These are phyloP conservation scores for Sthenelais limicola DNA, from an alignment of 2,888 invertebrate species.

Conservation along the genomic window DNA sequence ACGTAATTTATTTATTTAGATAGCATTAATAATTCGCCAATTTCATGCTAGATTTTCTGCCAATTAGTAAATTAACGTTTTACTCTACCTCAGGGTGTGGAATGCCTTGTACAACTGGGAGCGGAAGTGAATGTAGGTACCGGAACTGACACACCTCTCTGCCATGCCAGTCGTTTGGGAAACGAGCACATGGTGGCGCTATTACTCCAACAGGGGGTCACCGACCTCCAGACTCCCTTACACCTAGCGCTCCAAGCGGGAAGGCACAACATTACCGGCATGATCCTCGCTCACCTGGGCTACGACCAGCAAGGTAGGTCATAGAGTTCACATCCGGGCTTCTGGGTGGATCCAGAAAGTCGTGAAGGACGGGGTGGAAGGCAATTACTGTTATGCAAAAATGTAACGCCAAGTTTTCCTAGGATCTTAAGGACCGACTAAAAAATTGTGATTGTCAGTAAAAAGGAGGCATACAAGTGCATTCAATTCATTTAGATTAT, in stretches of 20 bases:
- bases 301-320: slow-evolving; percentile 57
- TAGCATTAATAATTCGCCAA: no score
- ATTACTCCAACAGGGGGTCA: slow-evolving; percentile 59
- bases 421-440: no score
- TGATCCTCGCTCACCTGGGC: slow-evolving; percentile 59
- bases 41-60: no score
- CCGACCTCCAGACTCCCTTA: slow-evolving; percentile 58
- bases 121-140: slow-evolving; percentile 64
- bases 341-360: no score
- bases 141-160: slow-evolving; percentile 59
- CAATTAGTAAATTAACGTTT: background rate
- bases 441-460: no score
- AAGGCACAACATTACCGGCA: slow-evolving; percentile 59
- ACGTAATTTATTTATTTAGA: no score
- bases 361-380: no score
- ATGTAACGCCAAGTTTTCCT: no score
- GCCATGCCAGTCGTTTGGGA: slow-evolving; percentile 57
- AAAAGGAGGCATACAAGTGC: no score
- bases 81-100: slow-evolving; percentile 58
- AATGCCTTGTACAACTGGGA: slow-evolving; percentile 64
- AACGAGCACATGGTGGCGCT: slow-evolving; percentile 59
- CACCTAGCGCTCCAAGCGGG: slow-evolving; percentile 55
- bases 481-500: no score
- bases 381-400: no score
- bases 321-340: no score